Evolutionary conservation across 2,888 invertebrate species (phyloP).

Genomic region (Athalia cordata): DNA sequence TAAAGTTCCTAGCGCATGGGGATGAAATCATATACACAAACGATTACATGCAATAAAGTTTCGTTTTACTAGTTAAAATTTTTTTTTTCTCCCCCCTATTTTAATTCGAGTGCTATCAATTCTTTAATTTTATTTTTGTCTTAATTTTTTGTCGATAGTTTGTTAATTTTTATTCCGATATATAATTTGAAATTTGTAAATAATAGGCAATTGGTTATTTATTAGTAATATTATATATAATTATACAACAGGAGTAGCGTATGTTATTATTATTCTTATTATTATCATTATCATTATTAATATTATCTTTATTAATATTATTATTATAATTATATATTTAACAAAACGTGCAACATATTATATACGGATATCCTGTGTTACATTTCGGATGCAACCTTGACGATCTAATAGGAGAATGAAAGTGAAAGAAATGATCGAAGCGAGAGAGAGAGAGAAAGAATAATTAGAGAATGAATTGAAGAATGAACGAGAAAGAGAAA

Average conservation of each 20-base stretch:
- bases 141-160: not conserved
- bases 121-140: not conserved
- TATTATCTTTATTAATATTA: constrained; percentile 22
- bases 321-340: constrained; percentile 20
- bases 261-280: not conserved
- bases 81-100: not conserved
- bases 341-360: constrained; percentile 5
- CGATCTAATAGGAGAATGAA: constrained; percentile 48
- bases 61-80: constrained; percentile 22
- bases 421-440: constrained; percentile 44
- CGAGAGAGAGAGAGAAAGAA: constrained; percentile 43
- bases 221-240: not conserved
- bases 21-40: constrained; percentile 34
- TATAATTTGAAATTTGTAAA: constrained; percentile 43
- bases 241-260: not conserved
- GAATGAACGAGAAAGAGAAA: constrained; percentile 37
- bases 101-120: constrained; percentile 3
- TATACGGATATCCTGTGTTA: constrained; percentile 35
- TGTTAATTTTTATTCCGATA: not conserved
- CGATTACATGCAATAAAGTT: constrained; percentile 38
- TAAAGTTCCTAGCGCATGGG: constrained; percentile 43
- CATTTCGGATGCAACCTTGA: constrained; percentile 45
- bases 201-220: constrained; percentile 45
- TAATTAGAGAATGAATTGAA: constrained; percentile 5
- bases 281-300: constrained; percentile 17